phyloP scores from a whole-genome alignment of 2,888 invertebrate species.

The Vanessa cardui region DNA sequence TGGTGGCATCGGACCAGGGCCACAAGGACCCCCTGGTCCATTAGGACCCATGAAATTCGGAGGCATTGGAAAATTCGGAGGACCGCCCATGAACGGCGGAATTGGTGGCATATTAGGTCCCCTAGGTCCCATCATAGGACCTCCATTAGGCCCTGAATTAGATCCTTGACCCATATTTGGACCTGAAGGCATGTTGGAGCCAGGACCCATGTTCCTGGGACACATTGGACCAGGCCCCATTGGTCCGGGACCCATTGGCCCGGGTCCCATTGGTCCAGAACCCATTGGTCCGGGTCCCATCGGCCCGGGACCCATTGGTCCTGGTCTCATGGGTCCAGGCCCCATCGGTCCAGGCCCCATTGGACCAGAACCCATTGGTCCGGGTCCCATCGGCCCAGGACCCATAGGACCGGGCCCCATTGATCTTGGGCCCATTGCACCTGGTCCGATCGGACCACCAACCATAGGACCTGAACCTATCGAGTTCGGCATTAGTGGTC shows the following conservation, averaged over 20 bases:
- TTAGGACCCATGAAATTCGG: constrained; percentile 73
- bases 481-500: constrained; percentile 42
- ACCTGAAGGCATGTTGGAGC: constrained; percentile 30
- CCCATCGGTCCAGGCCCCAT: constrained; percentile 41
- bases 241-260: constrained; percentile 40
- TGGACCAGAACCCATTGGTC: constrained; percentile 34
- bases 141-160: constrained; percentile 33
- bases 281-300: constrained; percentile 45
- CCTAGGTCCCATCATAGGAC: constrained; percentile 48
- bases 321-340: constrained; percentile 37
- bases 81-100: constrained; percentile 64
- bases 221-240: constrained; percentile 44
- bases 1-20: constrained; percentile 50
- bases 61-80: constrained; percentile 69
- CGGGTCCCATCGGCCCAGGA: constrained; percentile 42
- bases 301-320: constrained; percentile 36
- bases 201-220: constrained; percentile 43
- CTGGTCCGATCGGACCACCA: constrained; percentile 35
- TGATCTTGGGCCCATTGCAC: constrained; percentile 45
- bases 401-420: constrained; percentile 41
- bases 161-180: constrained; percentile 48
- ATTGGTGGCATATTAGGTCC: constrained; percentile 58
- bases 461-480: constrained; percentile 38
- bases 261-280: constrained; percentile 49
- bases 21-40: constrained; percentile 52